Base-by-base conservation (phyloP, 2,888 invertebrate genomes). In the Megaustenia siamemsis region DNA sequence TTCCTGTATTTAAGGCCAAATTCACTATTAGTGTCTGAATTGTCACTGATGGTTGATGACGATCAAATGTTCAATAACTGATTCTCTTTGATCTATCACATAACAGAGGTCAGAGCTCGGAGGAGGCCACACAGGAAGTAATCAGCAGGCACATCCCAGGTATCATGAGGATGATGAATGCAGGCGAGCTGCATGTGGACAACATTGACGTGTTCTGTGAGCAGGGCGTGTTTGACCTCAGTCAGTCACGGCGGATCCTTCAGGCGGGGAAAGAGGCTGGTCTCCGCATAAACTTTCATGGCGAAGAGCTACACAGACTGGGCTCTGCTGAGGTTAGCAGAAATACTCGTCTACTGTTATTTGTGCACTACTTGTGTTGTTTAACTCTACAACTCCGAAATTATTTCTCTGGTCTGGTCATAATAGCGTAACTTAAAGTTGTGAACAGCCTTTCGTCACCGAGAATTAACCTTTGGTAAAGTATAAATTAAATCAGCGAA, bases 181-280 rank as follows among this genome's bases (percentile, higher is more conserved):
- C 89, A 0, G 93, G 93, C 1, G 90, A 93, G 84, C 88, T 95
- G 6, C 87, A 90, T 45, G 93, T 95, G n/a, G 94, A 95, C 89
- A 95, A 95, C 89, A 94, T 95, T 75, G 96, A 96, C 90, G 95
- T 96, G 12, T 96, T 96, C 91, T 96, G 95, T 91, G 96, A 96
- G 90, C 94, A 95, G 86, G 93, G 94, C 78, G 93, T 93, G 45
- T 95, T 95, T 91, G 93, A 94, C 88, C 91, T 95, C 4, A 93
- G 94, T 1, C 95, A 95, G 88, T 93, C 94, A 1, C 90, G 92
- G 53, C 88, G 89, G 68, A 96, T 96, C 78, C 92, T 96, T 45
- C 66, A 87, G 81, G 95, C 95, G 1, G 95, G 95, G 2, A 90
- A 93, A 84, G 83, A 90, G 1, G 91, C 94, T 40, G 95, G 95